phyloP scores from a whole-genome alignment of 1,140 invertebrate genomes.

The Sitophilus oryzae region DNA sequence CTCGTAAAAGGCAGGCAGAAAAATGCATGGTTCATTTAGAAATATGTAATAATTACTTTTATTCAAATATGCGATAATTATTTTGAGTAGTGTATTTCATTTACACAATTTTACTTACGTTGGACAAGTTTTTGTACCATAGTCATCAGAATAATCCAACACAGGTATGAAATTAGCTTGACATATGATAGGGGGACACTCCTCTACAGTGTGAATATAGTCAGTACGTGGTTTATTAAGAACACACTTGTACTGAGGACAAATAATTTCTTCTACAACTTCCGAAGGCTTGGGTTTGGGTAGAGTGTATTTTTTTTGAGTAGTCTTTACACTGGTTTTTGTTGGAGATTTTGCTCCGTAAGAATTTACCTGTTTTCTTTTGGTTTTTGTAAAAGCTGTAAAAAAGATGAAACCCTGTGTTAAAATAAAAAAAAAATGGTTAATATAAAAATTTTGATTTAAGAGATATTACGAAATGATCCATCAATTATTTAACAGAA shows the following conservation, averaged over 20 bases:
- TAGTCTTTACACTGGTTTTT: constrained; percentile 31
- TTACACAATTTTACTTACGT: constrained; percentile 18
- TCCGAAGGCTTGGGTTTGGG: constrained; percentile 2
- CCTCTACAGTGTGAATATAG: constrained; percentile 32
- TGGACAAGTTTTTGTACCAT: constrained; percentile 16
- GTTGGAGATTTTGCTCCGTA: constrained; percentile 35
- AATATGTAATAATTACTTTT: no score
- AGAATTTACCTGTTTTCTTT: constrained; percentile 19
- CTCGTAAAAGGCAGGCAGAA: no score
- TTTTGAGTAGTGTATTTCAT: no score
- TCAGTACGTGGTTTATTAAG: constrained; percentile 43
- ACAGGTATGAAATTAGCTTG: constrained; percentile 50
- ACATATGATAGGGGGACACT: constrained; percentile 53
- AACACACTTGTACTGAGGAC: constrained; percentile 51
- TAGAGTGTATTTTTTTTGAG: constrained; percentile 7
- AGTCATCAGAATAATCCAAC: constrained; percentile 13
- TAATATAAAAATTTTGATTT: no score
- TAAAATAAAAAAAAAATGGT: neutral
- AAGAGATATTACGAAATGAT: no score
- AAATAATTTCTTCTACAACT: constrained; percentile 38
- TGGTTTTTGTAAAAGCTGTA: constrained; percentile 9
- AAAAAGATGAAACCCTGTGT: neutral
- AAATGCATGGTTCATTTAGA: no score
- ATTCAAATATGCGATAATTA: no score
- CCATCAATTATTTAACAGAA: no score